Conservation (phyloP, 2,888 invertebrate genomes). For the Dichetophora obliterata region DNA sequence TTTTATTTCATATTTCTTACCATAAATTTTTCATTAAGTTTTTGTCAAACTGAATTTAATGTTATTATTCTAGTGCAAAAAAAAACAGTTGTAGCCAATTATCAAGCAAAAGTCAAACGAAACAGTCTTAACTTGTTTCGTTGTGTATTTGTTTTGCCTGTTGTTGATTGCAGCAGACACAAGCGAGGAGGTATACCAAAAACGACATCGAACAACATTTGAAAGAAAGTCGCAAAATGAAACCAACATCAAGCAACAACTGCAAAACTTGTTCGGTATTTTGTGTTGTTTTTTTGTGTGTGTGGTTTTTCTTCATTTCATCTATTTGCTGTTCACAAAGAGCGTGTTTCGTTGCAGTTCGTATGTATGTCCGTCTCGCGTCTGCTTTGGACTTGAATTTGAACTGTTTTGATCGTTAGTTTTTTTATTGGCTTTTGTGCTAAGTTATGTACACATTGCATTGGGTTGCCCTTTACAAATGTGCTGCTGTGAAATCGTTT, state of each 20-base stretch:
- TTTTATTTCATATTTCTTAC: too few relatives aligned
- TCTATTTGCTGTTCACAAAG: background rate
- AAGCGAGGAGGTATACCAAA: background rate
- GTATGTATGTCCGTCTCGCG: slow-evolving; percentile 5
- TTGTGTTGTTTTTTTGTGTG: slow-evolving; percentile 15
- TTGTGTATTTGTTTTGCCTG: too few relatives aligned
- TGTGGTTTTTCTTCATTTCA: background rate
- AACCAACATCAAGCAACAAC: slow-evolving; percentile 41
- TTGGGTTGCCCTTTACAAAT: background rate
- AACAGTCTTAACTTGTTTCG: too few relatives aligned
- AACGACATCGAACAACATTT: slow-evolving; percentile 29
- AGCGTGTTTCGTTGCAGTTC: slow-evolving; percentile 8
- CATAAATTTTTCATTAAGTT: too few relatives aligned
- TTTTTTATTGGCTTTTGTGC: background rate
- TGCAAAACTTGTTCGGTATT: slow-evolving; percentile 37
- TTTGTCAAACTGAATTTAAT: too few relatives aligned
- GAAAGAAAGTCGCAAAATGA: slow-evolving; percentile 40
- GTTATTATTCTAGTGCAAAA: too few relatives aligned
- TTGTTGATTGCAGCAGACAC: too few relatives aligned
- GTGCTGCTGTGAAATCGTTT: background rate
- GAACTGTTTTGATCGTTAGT: background rate
- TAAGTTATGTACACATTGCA: background rate
- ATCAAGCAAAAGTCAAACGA: too few relatives aligned
- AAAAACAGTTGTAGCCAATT: too few relatives aligned
- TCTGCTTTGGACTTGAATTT: slow-evolving; percentile 18